Base-by-base conservation (phyloP, 1,140 invertebrate genomes). In the Penaeus chinensis region DNA sequence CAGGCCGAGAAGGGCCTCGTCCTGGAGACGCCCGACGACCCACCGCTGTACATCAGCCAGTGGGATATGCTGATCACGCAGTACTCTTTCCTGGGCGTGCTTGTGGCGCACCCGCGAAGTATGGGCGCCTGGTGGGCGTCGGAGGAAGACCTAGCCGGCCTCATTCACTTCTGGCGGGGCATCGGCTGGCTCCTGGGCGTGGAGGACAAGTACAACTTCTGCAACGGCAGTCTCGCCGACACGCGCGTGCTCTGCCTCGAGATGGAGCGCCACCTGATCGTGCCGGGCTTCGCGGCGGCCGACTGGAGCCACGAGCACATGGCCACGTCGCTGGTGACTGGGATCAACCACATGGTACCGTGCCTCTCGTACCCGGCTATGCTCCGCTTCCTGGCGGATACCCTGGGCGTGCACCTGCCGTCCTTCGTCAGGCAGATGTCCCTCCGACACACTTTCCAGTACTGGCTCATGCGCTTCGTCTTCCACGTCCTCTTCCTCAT, bases 121-220 rank as follows among this genome's bases (percentile, higher is more conserved):
- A 92, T 97, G 60, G 95, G 96, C 1, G 92, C 97, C 4, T 89
- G 91, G 4, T 74, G 93, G 20, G 91, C 91, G 7, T 93, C 93
- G 27, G 90, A 93, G 18, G 93, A 94, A 42, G 95, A 96, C 80
- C 91, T 95, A n/a, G 95, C 96, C 78, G 95, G 95, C n/a, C 95
- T 96, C 79, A 92, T 96, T 3, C 96, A 98, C 91, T 95, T 97
- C 90, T 98, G 97, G 97, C 93, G 94, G 69, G 95, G 96, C 1
- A 94, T 98, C 60, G 96, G 96, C 1, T 94, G 95, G 90, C 92
- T 96, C 91, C 93, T 98, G 74, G 97, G 97, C 3, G 94, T 97
- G 22, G 94, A 96, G 89, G 96, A 98, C 90, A 94, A 94, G 94
- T 94, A 93, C 88, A 95, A 95, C 90, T 92, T 95, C 47, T 95